A percentile compares a stretch with the other conserved stretches of the same genome.
Conservation (phyloP, 2,113 vertebrate species). For the Cnemophilus loriae region DNA sequence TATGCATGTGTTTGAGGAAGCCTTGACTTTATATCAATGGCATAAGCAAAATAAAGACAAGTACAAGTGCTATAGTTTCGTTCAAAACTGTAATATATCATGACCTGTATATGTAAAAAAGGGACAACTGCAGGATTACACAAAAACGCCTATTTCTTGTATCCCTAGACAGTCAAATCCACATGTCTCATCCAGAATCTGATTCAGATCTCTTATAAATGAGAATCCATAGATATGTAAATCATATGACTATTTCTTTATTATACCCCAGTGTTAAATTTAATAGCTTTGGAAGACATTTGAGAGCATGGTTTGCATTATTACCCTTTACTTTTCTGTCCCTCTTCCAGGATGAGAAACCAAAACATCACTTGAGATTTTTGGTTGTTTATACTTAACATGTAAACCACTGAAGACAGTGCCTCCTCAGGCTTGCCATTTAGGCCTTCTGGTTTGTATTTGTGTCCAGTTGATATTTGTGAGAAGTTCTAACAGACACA, state of each 20-base stretch:
- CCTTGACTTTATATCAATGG: not conserved
- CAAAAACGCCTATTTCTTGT: not conserved
- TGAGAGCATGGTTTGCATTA: not conserved
- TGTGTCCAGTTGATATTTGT: not conserved
- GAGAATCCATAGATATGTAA: not conserved
- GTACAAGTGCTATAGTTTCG: not conserved
- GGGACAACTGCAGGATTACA: not conserved
- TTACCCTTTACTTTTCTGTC: not conserved
- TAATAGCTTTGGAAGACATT: not conserved
- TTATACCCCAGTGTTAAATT: not conserved
- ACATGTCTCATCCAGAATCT: not conserved
- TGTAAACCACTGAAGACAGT: not conserved
- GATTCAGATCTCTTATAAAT: not conserved
- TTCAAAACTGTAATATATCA: not conserved
- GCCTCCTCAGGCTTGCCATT: not conserved
- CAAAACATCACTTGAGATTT: not conserved
- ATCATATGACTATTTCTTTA: not conserved
- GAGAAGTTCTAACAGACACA: not conserved
- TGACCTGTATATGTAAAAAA: not conserved
- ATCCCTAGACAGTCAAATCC: not conserved
- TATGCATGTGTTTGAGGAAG: slow-evolving; percentile 9
- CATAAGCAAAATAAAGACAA: not conserved
- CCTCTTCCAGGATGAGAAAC: not conserved
- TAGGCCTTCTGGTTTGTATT: not conserved
- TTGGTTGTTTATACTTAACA: not conserved